Conservation (phyloP, 2,888 invertebrate species). For the Tipula confusa region DNA sequence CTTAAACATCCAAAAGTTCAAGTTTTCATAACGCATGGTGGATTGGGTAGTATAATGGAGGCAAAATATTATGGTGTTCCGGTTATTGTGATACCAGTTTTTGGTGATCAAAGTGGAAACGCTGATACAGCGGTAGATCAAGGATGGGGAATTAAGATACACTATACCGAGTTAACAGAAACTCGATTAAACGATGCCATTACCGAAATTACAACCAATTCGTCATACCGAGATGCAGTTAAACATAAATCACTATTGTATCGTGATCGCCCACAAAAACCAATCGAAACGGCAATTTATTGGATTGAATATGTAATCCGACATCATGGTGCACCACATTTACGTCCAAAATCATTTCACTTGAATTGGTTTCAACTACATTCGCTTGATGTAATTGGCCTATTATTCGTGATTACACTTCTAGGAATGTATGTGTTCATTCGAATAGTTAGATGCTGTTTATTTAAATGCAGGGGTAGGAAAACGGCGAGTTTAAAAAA, state of each 20-base stretch:
- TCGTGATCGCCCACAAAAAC: not conserved
- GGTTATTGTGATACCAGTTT: not conserved
- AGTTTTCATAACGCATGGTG: not conserved
- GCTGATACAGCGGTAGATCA: not conserved
- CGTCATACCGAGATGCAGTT: not conserved
- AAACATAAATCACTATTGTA: not conserved
- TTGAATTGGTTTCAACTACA: not conserved
- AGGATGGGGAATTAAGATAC: not conserved
- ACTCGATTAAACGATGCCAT: not conserved
- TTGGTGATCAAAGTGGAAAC: slow-evolving; percentile 21
- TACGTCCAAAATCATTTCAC: not conserved
- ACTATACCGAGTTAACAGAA: not conserved
- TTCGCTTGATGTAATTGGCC: not conserved
- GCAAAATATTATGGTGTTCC: slow-evolving; percentile 9
- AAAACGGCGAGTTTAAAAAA: no score
- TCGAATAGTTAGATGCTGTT: not conserved
- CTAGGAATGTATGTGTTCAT: not conserved
- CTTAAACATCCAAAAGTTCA: not conserved
- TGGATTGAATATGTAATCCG: slow-evolving; percentile 13
- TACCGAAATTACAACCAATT: not conserved
- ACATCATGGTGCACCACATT: not conserved
- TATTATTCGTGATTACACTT: not conserved
- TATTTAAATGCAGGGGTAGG: not conserved
- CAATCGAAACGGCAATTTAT: not conserved
- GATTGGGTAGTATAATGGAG: slow-evolving; percentile 10